Percentiles rank a stretch among this genome's conserved stretches.
These are phyloP conservation scores for Laupala kohalensis DNA, from an alignment of 1,140 invertebrate genomes.

Conservation along the genomic window DNA sequence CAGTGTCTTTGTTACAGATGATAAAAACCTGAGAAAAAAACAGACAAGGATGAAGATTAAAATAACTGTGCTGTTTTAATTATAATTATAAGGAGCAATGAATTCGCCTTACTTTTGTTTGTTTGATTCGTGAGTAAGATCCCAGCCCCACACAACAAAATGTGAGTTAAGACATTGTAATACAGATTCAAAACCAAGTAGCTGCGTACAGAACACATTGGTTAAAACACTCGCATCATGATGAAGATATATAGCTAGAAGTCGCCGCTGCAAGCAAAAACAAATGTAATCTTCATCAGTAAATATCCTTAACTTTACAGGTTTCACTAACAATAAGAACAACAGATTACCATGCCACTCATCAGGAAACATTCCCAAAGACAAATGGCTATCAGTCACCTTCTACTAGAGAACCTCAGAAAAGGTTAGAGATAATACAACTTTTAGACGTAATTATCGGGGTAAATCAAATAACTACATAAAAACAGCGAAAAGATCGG, in stretches of 20 bases:
- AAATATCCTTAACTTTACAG: no score
- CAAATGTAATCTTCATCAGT: no score
- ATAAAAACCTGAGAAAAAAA: constrained; percentile 52
- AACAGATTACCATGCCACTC: no score
- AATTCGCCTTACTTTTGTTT: constrained; percentile 7
- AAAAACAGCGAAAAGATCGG: no score
- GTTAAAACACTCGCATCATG: constrained; percentile 85
- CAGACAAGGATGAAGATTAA: background rate
- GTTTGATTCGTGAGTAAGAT: constrained; percentile 76
- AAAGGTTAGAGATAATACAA: no score
- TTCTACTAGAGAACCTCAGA: no score
- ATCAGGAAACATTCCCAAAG: no score
- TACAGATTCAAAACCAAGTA: constrained; percentile 78
- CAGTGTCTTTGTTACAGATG: constrained; percentile 49
- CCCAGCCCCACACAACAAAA: constrained; percentile 92
- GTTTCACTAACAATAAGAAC: no score
- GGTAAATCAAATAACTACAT: no score
- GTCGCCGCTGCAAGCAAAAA: constrained; percentile 67
- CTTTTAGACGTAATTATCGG: no score
- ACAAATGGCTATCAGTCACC: no score
- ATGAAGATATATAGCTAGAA: constrained; percentile 86
- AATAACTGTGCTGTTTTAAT: constrained; percentile 9
- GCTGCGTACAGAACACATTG: constrained; percentile 92
- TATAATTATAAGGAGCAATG: background rate
- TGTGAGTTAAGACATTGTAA: constrained; percentile 73